A percentile compares a stretch with the other conserved stretches of the same genome.
phyloP scores from a whole-genome alignment of 2,888 invertebrate species.

The Thalpophila matura region DNA sequence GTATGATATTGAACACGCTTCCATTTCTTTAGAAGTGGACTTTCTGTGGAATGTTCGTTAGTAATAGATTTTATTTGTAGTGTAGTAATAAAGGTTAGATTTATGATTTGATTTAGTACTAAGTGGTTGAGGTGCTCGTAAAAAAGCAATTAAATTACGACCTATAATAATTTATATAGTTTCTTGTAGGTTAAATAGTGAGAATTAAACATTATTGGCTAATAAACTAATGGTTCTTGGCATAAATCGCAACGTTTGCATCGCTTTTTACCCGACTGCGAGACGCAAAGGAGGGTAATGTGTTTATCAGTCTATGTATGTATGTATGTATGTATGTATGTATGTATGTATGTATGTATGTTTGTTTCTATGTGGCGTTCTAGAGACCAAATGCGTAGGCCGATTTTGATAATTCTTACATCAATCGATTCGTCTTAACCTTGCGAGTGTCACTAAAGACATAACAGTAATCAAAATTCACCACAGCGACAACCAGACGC shows the following conservation, averaged over 20 bases:
- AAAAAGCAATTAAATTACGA: constrained; percentile 42
- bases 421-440: too few species aligned
- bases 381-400: too few species aligned
- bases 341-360: too few species aligned
- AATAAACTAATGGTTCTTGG: not conserved
- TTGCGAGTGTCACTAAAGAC: too few species aligned
- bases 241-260: not conserved
- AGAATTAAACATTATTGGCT: constrained; percentile 6
- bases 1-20: constrained; percentile 43
- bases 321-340: too few species aligned
- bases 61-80: constrained; percentile 23
- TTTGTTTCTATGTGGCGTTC: too few species aligned
- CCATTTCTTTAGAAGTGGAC: constrained; percentile 44
- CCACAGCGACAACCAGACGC: too few species aligned
- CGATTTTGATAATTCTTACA: too few species aligned
- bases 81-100: constrained; percentile 37
- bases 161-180: constrained; percentile 7
- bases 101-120: constrained; percentile 25
- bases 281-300: too few species aligned
- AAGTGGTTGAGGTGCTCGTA: constrained; percentile 5
- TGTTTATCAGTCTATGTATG: too few species aligned
- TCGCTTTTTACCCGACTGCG: too few species aligned
- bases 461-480: too few species aligned
- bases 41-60: constrained; percentile 42
- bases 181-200: constrained; percentile 6